Conservation (phyloP, 2,888 invertebrate species). For the Habrosyne pyritoides region DNA sequence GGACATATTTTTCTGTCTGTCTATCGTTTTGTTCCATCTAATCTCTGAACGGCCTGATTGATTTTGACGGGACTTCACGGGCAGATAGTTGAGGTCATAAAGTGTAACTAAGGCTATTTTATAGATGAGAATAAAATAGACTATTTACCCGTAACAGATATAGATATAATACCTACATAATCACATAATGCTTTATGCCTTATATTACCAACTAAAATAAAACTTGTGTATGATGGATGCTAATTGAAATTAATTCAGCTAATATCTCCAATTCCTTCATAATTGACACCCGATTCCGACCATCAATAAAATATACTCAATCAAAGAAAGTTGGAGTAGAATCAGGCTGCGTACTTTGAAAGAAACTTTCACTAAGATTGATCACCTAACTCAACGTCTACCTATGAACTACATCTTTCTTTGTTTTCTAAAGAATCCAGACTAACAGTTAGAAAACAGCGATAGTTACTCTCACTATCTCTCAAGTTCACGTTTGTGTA, state of each 20-base stretch:
- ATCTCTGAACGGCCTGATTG: too few relatives aligned
- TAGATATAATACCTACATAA: too few relatives aligned
- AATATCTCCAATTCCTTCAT: constrained; percentile 5
- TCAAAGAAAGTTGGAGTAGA: constrained; percentile 10
- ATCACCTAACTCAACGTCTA: constrained; percentile 10
- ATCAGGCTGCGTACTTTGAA: constrained; percentile 1
- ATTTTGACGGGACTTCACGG: too few relatives aligned
- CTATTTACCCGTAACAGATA: too few relatives aligned
- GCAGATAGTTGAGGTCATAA: too few relatives aligned
- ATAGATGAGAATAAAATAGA: too few relatives aligned
- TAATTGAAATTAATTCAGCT: neutral
- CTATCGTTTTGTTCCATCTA: too few relatives aligned
- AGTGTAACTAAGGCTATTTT: too few relatives aligned
- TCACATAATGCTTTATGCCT: too few relatives aligned
- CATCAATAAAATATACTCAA: constrained; percentile 12
- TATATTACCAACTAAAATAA: neutral
- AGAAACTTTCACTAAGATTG: constrained; percentile 12
- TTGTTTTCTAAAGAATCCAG: neutral
- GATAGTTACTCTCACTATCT: neutral
- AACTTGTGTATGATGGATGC: constrained; percentile 1
- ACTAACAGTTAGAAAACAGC: too few relatives aligned
- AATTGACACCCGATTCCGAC: constrained; percentile 8
- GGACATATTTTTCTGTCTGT: too few relatives aligned
- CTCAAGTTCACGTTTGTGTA: neutral
- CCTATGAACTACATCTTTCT: neutral